These are phyloP conservation scores for Ganaspis brasiliensis DNA, from an alignment of 2,888 invertebrate species.

Conservation along the genomic window DNA sequence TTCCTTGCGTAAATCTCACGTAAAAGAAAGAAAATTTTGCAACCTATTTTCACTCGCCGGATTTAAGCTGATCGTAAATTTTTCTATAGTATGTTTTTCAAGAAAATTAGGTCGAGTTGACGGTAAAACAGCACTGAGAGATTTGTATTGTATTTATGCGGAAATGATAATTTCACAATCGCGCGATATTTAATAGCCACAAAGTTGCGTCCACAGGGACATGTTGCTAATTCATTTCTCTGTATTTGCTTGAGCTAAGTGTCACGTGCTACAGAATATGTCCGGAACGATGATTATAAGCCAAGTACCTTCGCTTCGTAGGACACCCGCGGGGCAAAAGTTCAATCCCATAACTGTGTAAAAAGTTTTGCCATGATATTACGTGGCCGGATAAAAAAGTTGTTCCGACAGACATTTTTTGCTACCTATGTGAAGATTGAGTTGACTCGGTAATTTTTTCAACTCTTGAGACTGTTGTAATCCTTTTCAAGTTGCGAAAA, in stretches of 20 bases:
- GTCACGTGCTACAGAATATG: conserved; percentile 9
- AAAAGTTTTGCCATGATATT: conserved; percentile 73
- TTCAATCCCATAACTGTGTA: conserved; percentile 73
- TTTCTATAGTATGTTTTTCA: not conserved
- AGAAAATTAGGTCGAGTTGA: not conserved
- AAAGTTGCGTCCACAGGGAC: not conserved
- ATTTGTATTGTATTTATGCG: too few relatives aligned
- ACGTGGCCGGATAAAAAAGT: conserved; percentile 59
- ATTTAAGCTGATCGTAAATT: not conserved
- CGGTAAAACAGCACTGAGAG: too few relatives aligned
- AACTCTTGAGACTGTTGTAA: not conserved
- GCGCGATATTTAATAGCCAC: not conserved
- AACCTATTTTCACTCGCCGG: not conserved
- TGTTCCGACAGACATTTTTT: not conserved
- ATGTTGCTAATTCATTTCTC: conserved; percentile 9
- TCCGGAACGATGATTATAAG: not conserved
- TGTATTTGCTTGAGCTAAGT: conserved; percentile 8
- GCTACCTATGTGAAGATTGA: not conserved
- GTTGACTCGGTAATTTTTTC: not conserved
- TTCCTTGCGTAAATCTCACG: conserved; percentile 49
- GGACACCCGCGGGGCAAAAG: conserved; percentile 66
- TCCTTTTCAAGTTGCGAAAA: not conserved
- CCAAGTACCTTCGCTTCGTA: not conserved
- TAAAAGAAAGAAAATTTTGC: conserved; percentile 10
- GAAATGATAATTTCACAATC: too few relatives aligned